Base-by-base conservation (phyloP, 2,113 vertebrate genomes). In the Misgurnus mizolepis region DNA sequence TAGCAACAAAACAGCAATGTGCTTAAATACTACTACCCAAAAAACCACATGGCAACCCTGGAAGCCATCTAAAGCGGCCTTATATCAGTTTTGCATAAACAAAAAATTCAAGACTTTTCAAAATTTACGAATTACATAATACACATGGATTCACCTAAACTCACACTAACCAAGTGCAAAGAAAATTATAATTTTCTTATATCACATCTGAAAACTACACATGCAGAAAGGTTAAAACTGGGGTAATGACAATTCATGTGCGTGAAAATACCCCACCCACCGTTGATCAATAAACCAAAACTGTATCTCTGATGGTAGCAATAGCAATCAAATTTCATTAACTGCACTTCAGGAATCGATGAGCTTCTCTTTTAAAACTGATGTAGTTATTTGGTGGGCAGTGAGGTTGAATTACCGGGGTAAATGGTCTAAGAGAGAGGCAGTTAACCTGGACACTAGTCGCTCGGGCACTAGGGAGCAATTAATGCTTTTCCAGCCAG, bases 321-420 rank as follows among this genome's bases (percentile, higher is more conserved):
- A 45, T 27, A 73, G 49, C 61, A 58, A 80, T 80, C 70, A 74
- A 45, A 74, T 55, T 74, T 60, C 12, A 75, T 80, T 73, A 80
- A 56, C 40, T 41, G 39, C 39, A 6, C 3, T 11, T 56, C 40
- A 74, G 22, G 62, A 75, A 60, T 73, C 62, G 62, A 74, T 75
- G 18, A 1, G 50, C 78, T 66, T 50, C 22, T 27, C 58, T 62
- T 22, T 45, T 60, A 39, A 64, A 75, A 64, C 58, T n/a, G 58
- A 50, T 39, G 60, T 18, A 50, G 58, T 39, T 74, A 60, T 74
- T 45, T 60, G n/a, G 7, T 1, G 7, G 55, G 47, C 67, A 17
- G 18, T 34, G 65, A 17, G 56, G n/a, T 41, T 22, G 17, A 74
- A 17, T 18, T 18, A 8, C 4, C 6, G 72, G 58, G 58, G 58